Base-by-base conservation (phyloP, 2,888 invertebrate species). In the Pachliopta kotzebuea region DNA sequence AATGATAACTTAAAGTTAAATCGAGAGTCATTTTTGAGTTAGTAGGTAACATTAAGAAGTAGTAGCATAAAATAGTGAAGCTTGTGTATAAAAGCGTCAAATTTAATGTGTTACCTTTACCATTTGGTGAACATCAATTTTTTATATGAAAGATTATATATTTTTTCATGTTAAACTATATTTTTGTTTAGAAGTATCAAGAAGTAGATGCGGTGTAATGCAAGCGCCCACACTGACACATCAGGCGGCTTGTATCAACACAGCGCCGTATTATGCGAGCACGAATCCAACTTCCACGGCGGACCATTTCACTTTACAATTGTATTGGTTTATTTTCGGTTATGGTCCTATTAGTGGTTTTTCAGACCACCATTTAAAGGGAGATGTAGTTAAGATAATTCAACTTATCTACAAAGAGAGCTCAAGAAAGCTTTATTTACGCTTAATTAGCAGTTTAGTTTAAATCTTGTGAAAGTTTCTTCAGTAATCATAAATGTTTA, bases 191-290 rank as follows among this genome's bases (percentile, higher is more conserved):
- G 21, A 26, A 21, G n/a, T 63, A 60, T 64, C 63, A 59, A 64
- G 50, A 60, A 45, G 37, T 58, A 17, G 4, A 2, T 42, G 23
- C 26, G 18, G 14, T 14, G 54, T 60, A 55, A 20, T 2, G 31
- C 23, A 54, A 20, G 56, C 53, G 53, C 53, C 58, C 57, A 56
- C 62, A 53, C 58, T 4, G 53, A 14, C 53, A n/a, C 54, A 63
- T 58, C 45, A 63, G 54, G 53, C 55, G 63, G 9, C 52, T 18
- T 66, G 59, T 62, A 29, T 56, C 53, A 58, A 62, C 62, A 66
- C 18, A 14, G 52, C 9, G 37, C 29, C 18, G 62, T 52, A 66
- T 66, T 66, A 56, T 66, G 31, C 56, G 55, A 55, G 62, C 65
- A 66, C 65, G 65, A 53, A 58, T 53, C 26, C 59, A 37, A n/a